A percentile compares a stretch with the other conserved stretches of the same genome.
These are phyloP conservation scores for Theretra japonica DNA, from an alignment of 2,888 invertebrate genomes.

Conservation along the genomic window DNA sequence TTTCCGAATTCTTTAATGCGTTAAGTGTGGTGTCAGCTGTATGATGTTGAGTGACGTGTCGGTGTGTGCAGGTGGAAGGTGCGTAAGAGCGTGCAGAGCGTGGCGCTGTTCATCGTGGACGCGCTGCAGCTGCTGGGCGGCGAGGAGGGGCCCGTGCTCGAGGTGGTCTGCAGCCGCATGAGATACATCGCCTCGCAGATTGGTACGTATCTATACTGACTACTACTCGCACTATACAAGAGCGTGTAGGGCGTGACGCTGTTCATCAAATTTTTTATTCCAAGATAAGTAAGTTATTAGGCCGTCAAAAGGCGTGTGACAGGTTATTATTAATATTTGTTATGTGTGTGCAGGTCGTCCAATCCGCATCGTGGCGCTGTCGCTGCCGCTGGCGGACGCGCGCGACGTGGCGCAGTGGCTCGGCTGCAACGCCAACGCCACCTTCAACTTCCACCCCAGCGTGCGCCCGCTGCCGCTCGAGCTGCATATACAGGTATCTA, in stretches of 20 bases:
- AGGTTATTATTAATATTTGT: background rate
- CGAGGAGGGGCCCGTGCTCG: constrained; percentile 96
- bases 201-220: constrained; percentile 72
- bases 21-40: background rate
- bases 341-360: constrained; percentile 82
- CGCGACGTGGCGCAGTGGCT: constrained; percentile 98
- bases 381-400: constrained; percentile 97
- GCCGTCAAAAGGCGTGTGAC: no score
- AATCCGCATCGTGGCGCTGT: constrained; percentile 96
- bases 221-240: constrained; percentile 31
- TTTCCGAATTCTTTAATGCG: no score
- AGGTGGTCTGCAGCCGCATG: constrained; percentile 95
- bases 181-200: constrained; percentile 98
- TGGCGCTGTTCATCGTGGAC: constrained; percentile 98
- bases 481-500: constrained; percentile 91
- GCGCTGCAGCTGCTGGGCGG: constrained; percentile 96
- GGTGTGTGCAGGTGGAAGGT: constrained; percentile 94
- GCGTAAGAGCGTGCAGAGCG: constrained; percentile 98
- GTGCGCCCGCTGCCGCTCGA: constrained; percentile 98
- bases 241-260: background rate
- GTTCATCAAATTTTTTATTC: no score
- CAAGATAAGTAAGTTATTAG: no score
- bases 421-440: constrained; percentile 95
- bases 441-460: constrained; percentile 99
- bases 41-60: background rate